Base-by-base conservation (phyloP, 2,113 vertebrate species). In the Syrmaticus mikado region DNA sequence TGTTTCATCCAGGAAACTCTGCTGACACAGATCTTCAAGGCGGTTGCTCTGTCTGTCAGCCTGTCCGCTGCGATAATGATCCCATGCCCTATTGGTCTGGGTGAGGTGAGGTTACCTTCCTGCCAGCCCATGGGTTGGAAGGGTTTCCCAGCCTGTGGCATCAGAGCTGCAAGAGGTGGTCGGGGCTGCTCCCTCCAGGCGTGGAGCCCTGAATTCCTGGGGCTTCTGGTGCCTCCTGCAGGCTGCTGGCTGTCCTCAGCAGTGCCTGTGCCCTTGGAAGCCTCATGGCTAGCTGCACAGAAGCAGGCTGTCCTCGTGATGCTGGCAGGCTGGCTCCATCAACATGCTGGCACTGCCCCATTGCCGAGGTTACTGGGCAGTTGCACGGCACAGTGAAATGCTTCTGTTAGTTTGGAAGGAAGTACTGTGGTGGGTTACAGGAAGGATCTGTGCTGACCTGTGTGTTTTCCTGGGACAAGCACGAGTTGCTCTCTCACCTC, bases 1-100 rank as follows among this genome's bases (percentile, higher is more conserved):
- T 52, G 75, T 89, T 93, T 80, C 34, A 77, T 89, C 38, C 71
- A 87, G 89, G 81, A 94, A 90, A 24, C 65, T 13, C 2, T 88
- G 75, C 85, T 92, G 91, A 89, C 76, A 91, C 80, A 68, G 61
- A 17, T 67, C 72, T 72, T 74, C 0, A 8, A 70, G 72, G 85
- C 76, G 38, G 43, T 73, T 48, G 55, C 22, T 41, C 48, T 53
- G 67, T 65, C 3, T 87, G 16, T 41, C 34, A 77, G 70, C 34
- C 67, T 76, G 62, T 46, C 5, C 1, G 52, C 67, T 79, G 43
- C 1, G 1, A 8, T 43, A 36, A 24, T 82, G 52, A 67, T 87
- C 61, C 90, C 41, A 4, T 72, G 89, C 70, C 81, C 87, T 67
- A 34, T 71, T 85, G 87, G 60, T 57, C 82, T 61, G 9, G 45